phyloP scores from a whole-genome alignment of 2,888 invertebrate species.

The Pterostichus madidus region DNA sequence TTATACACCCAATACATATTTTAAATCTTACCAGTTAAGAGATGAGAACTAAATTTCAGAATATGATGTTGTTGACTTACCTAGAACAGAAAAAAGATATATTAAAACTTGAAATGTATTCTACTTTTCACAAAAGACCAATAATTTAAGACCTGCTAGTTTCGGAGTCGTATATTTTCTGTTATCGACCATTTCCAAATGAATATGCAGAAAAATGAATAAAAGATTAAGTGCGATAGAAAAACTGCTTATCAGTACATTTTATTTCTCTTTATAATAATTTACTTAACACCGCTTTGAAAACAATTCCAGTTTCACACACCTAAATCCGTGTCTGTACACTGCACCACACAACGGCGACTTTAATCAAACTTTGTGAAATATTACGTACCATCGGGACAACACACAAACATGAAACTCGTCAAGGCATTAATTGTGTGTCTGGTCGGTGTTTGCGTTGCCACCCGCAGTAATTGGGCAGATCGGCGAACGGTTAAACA shows the following conservation, averaged over 20 bases:
- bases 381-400: constrained; percentile 5
- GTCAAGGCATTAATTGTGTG: not conserved
- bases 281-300: too few species aligned
- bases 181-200: too few species aligned
- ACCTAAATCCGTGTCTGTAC: not conserved
- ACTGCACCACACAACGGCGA: not conserved
- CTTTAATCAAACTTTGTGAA: constrained; percentile 44
- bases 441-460: not conserved
- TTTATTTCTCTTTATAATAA: too few species aligned
- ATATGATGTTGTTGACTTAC: not conserved
- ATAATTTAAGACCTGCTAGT: too few species aligned
- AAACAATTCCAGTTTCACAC: too few species aligned
- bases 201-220: too few species aligned
- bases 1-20: too few species aligned
- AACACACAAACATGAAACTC: not conserved
- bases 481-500: not conserved
- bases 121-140: too few species aligned
- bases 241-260: too few species aligned
- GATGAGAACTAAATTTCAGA: not conserved
- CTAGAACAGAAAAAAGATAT: not conserved
- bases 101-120: not conserved
- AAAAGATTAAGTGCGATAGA: too few species aligned
- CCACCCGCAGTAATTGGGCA: constrained; percentile 12
- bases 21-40: not conserved
- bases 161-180: too few species aligned